Percentiles rank a stretch among this genome's conserved stretches.
These are phyloP conservation scores for Aleiodes sp. DNA, from an alignment of 1,140 invertebrate genomes.

Conservation along the genomic window DNA sequence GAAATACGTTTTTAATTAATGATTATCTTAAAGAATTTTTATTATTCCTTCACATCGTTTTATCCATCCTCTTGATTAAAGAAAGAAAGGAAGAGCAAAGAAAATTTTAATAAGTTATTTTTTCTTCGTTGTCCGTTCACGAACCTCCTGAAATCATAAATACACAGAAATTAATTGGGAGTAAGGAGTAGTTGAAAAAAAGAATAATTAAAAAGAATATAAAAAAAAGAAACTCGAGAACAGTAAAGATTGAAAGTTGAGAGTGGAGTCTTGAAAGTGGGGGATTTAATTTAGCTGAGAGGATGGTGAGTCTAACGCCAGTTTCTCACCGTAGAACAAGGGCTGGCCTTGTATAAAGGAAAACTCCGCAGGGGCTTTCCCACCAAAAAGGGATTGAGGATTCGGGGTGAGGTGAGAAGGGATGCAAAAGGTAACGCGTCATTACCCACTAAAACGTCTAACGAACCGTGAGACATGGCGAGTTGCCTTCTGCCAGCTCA, in stretches of 20 bases:
- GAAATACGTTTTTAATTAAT: too few relatives aligned
- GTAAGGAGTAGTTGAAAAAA: background rate
- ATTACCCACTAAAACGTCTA: conserved; percentile 42
- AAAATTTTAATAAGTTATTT: too few relatives aligned
- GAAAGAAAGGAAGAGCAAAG: too few relatives aligned
- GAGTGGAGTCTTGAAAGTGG: background rate
- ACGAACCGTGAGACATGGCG: conserved; percentile 40
- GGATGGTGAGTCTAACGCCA: background rate
- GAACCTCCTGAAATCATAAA: conserved; percentile 13
- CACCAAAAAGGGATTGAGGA: background rate
- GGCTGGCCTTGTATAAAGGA: conserved; percentile 7
- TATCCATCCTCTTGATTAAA: too few relatives aligned
- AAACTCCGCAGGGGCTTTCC: conserved; percentile 6
- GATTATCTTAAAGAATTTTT: too few relatives aligned
- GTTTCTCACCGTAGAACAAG: conserved; percentile 2
- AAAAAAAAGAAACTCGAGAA: background rate
- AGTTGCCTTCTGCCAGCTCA: conserved; percentile 21
- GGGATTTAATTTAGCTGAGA: background rate
- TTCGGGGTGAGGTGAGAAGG: too few relatives aligned
- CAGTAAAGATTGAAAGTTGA: background rate
- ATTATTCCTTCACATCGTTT: too few relatives aligned
- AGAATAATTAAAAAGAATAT: background rate
- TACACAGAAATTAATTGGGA: background rate
- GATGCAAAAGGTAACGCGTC: conserved; percentile 42
- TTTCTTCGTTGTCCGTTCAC: background rate